phyloP scores from a whole-genome alignment of 1,140 invertebrate genomes.

The Drosophila bocki region DNA sequence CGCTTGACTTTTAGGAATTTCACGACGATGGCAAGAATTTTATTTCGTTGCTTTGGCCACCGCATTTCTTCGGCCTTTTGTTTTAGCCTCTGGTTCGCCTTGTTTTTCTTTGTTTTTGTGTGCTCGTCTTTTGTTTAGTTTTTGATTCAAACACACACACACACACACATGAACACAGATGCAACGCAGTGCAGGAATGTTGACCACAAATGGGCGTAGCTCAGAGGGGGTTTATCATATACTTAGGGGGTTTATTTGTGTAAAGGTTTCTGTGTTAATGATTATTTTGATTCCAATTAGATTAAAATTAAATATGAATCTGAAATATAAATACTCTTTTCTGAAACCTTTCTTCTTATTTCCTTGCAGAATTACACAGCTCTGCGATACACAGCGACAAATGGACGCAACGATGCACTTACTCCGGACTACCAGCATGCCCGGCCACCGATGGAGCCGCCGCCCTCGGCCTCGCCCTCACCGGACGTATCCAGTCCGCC shows the following conservation, averaged over 20 bases:
- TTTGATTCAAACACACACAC: slow-evolving; percentile 53
- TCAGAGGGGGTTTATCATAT: not conserved
- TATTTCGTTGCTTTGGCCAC: slow-evolving; percentile 72
- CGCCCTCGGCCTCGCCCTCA: slow-evolving; percentile 63
- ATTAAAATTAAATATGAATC: not conserved
- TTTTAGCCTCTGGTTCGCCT: slow-evolving; percentile 68
- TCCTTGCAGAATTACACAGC: slow-evolving; percentile 72
- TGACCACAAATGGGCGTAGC: slow-evolving; percentile 41
- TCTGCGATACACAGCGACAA: slow-evolving; percentile 75
- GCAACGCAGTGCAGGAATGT: slow-evolving; percentile 53
- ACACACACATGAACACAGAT: slow-evolving; percentile 16
- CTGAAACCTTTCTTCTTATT: not conserved
- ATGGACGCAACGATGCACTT: slow-evolving; percentile 76
- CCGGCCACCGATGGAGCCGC: slow-evolving; percentile 76
- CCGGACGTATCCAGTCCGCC: slow-evolving; percentile 61
- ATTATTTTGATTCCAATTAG: no score
- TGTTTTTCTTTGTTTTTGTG: slow-evolving; percentile 61
- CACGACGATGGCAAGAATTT: slow-evolving; percentile 81
- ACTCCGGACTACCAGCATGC: slow-evolving; percentile 75
- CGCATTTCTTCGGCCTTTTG: slow-evolving; percentile 69
- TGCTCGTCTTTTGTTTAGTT: slow-evolving; percentile 77
- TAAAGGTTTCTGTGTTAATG: no score
- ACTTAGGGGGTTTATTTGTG: not conserved
- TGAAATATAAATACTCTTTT: not conserved
- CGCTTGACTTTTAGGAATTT: slow-evolving; percentile 80